Conservation (phyloP, 2,113 vertebrate species). For the Crotophaga sulcirostris region DNA sequence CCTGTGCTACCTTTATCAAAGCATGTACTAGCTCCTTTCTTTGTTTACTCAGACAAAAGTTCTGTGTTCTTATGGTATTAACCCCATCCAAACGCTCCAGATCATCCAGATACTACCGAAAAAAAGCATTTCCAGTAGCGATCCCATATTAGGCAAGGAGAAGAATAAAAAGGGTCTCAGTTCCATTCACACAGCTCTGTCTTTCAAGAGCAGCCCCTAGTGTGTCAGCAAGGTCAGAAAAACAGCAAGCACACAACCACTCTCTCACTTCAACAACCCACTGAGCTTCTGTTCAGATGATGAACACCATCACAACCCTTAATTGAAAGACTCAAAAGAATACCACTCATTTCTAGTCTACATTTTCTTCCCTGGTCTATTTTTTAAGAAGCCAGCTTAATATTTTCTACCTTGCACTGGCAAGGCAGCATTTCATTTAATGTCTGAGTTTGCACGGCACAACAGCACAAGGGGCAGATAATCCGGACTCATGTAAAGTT, state of each 20-base stretch:
- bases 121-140: not conserved
- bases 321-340: not conserved
- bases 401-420: not conserved
- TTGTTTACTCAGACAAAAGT: not conserved
- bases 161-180: not conserved
- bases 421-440: not conserved
- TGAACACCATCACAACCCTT: not conserved
- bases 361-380: not conserved
- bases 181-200: rapidly evolving
- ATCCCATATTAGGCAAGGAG: not conserved
- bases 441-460: not conserved
- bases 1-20: not conserved
- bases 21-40: not conserved
- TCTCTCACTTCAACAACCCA: not conserved
- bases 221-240: not conserved
- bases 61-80: not conserved
- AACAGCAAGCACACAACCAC: not conserved
- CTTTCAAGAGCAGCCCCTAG: not conserved
- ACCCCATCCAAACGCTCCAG: not conserved
- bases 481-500: not conserved
- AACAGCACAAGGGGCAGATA: not conserved
- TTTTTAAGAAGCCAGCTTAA: not conserved
- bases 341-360: not conserved
- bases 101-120: not conserved
- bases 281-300: not conserved